These are phyloP conservation scores for Python bivittatus DNA, from an alignment of 2,113 vertebrate species.

Conservation along the genomic window DNA sequence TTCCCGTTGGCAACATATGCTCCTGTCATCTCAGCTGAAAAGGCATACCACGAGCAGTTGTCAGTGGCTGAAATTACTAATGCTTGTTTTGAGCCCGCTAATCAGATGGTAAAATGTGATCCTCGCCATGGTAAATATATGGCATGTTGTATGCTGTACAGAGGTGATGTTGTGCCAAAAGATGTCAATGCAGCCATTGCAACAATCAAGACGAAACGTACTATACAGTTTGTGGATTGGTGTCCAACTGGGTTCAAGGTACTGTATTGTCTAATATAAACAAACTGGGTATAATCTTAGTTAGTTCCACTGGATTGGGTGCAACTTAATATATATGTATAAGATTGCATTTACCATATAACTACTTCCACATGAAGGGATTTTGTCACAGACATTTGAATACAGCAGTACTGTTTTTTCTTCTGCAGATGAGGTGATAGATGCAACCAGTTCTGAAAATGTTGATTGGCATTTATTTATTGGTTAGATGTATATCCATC, in stretches of 20 bases:
- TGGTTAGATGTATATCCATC: not conserved
- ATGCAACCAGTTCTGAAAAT: not conserved
- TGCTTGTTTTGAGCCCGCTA: conserved; percentile 39
- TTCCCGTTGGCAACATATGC: conserved; percentile 35
- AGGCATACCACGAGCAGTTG: conserved; percentile 36
- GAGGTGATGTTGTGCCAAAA: conserved; percentile 40
- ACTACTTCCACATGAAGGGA: not conserved
- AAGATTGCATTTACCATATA: not conserved
- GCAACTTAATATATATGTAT: no score
- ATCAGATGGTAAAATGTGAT: conserved; percentile 37
- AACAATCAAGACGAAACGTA: conserved; percentile 38
- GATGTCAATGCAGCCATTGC: conserved; percentile 39
- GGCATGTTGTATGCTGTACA: conserved; percentile 35
- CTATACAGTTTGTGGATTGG: conserved; percentile 40
- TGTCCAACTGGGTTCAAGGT: conserved; percentile 39
- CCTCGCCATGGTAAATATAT: conserved; percentile 35
- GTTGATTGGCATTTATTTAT: not conserved
- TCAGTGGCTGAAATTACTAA: conserved; percentile 39
- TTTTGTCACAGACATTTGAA: not conserved
- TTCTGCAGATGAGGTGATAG: not conserved
- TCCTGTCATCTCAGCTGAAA: conserved; percentile 39
- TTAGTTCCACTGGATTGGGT: not conserved
- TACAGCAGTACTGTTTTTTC: not conserved
- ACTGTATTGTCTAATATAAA: not conserved
- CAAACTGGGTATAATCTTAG: not conserved